phyloP scores from a whole-genome alignment of 2,797 vertebrate species.

The Agapornis canus region DNA sequence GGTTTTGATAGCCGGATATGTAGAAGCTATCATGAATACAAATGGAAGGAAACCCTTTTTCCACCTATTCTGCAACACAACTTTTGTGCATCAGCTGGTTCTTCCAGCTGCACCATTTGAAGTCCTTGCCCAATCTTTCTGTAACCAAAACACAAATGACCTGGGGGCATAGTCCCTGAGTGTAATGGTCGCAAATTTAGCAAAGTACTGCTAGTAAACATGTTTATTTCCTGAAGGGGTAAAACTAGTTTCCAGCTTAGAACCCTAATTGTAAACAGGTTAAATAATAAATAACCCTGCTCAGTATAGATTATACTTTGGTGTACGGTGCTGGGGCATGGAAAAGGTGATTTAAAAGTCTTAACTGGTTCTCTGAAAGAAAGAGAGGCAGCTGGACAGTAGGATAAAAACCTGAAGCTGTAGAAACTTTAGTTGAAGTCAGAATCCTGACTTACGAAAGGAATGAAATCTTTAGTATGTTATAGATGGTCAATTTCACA shows the following conservation, averaged over 20 bases:
- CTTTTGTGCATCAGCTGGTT: background rate
- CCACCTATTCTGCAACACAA: slow-evolving; percentile 23
- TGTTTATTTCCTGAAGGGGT: background rate
- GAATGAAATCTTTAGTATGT: slow-evolving; percentile 58
- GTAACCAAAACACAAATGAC: background rate
- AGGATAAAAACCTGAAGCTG: slow-evolving; percentile 1
- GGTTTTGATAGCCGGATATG: slow-evolving; percentile 46
- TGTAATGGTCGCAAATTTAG: background rate
- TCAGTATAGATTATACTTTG: background rate
- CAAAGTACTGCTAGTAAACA: background rate
- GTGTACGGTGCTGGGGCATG: background rate
- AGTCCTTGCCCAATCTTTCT: background rate
- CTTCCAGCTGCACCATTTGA: background rate
- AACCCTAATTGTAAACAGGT: background rate
- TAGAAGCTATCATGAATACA: slow-evolving; percentile 32
- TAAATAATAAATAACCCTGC: background rate
- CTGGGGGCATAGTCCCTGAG: background rate
- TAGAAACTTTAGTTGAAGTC: slow-evolving; percentile 26
- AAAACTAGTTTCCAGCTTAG: background rate
- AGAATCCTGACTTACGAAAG: slow-evolving; percentile 34
- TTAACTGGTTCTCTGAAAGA: background rate
- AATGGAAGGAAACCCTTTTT: slow-evolving; percentile 41
- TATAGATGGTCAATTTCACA: slow-evolving; percentile 15
- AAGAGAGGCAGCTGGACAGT: background rate
- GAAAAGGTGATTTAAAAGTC: background rate